phyloP scores from a whole-genome alignment of 2,113 vertebrate species.

The Buteo buteo region DNA sequence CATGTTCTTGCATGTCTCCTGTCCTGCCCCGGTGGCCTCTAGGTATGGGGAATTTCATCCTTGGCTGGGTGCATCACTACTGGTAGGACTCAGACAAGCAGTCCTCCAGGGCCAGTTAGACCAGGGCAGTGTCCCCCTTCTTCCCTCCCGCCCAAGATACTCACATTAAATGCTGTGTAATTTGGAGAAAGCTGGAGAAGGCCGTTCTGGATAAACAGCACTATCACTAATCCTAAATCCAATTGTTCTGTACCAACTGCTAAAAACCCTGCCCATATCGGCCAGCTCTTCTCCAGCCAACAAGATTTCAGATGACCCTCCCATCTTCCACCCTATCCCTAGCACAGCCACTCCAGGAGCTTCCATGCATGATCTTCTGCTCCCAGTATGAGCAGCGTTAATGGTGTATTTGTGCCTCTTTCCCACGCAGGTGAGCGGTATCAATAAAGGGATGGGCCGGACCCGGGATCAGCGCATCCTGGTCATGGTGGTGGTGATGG shows the following conservation, averaged over 20 bases:
- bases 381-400: neutral
- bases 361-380: neutral
- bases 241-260: neutral
- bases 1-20: neutral
- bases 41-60: neutral
- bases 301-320: neutral
- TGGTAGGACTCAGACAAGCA: neutral
- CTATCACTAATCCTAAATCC: neutral
- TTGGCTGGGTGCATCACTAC: neutral
- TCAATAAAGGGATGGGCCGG: neutral
- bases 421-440: constrained; percentile 37
- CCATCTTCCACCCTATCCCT: neutral
- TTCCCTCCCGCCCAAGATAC: neutral
- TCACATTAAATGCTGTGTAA: neutral
- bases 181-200: neutral
- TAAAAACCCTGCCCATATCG: neutral
- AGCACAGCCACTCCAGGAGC: neutral
- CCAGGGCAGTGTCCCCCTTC: neutral
- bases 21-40: neutral
- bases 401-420: neutral
- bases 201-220: neutral
- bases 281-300: neutral
- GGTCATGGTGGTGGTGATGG: constrained; percentile 76
- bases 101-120: neutral
- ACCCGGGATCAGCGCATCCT: constrained; percentile 68